Conservation (phyloP, 2,797 vertebrate genomes). For the Borostomias antarcticus region DNA sequence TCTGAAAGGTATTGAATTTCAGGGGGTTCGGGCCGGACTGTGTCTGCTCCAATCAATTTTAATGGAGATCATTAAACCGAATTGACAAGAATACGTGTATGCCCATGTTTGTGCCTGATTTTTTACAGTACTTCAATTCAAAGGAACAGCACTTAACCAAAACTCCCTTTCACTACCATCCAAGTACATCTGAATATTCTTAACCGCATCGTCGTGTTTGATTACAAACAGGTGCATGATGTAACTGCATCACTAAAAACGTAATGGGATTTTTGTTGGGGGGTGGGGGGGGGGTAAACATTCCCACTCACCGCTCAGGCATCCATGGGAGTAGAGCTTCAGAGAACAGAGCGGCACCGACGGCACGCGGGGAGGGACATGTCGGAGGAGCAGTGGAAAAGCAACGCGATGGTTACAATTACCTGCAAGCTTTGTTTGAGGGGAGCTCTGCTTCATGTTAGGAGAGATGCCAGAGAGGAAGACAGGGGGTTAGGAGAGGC, state of each 20-base stretch:
- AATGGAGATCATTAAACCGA: slow-evolving; percentile 50
- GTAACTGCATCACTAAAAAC: slow-evolving; percentile 27
- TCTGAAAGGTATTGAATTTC: slow-evolving; percentile 53
- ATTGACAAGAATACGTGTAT: slow-evolving; percentile 27
- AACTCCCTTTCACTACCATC: slow-evolving; percentile 26
- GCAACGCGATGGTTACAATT: slow-evolving; percentile 59
- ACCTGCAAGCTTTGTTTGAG: slow-evolving; percentile 36
- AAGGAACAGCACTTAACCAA: slow-evolving; percentile 37
- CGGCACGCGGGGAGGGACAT: slow-evolving; percentile 29
- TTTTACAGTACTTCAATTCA: slow-evolving; percentile 44
- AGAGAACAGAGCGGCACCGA: slow-evolving; percentile 33
- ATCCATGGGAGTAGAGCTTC: slow-evolving; percentile 23
- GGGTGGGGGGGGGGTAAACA: not conserved
- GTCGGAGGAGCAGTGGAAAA: slow-evolving; percentile 36
- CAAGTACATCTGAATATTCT: slow-evolving; percentile 29
- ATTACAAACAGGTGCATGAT: slow-evolving; percentile 41
- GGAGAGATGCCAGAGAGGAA: slow-evolving; percentile 59
- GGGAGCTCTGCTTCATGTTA: slow-evolving; percentile 54
- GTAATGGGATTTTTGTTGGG: not conserved
- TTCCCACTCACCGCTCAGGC: slow-evolving; percentile 24
- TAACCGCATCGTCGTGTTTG: slow-evolving; percentile 21
- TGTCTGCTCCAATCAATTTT: slow-evolving; percentile 47
- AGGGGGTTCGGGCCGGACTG: slow-evolving; percentile 42
- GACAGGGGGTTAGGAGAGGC: slow-evolving; percentile 57
- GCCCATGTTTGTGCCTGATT: slow-evolving; percentile 29